A percentile compares a stretch with the other conserved stretches of the same genome.
These are phyloP conservation scores for Oreochromis spilurus DNA, from an alignment of 2,113 vertebrate species.

Conservation along the genomic window DNA sequence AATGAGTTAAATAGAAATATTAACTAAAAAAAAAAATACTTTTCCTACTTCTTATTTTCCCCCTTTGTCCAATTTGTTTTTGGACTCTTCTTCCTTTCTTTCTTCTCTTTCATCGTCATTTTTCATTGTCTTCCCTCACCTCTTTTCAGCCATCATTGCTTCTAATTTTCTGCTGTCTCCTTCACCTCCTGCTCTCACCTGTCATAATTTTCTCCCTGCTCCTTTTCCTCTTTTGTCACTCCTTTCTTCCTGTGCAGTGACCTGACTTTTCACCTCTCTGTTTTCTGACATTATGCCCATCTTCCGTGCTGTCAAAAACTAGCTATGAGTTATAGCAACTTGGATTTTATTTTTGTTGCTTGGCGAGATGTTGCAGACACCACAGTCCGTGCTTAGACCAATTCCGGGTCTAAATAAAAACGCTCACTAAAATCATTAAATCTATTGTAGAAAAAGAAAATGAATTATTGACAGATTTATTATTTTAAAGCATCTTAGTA, in stretches of 20 bases:
- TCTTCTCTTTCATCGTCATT: not conserved
- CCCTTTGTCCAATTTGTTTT: not conserved
- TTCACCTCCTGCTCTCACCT: not conserved
- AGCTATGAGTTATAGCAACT: not conserved
- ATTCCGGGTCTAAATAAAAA: not conserved
- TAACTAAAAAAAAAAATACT: not conserved
- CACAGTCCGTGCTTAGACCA: not conserved
- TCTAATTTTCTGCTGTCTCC: not conserved
- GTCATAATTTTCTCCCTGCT: not conserved
- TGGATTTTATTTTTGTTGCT: not conserved
- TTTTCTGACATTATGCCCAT: not conserved
- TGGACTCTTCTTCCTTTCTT: too few species aligned
- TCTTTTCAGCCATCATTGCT: not conserved
- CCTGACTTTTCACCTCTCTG: not conserved
- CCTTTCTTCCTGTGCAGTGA: not conserved
- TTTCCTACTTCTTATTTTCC: not conserved
- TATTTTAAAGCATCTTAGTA: not conserved
- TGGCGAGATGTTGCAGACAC: not conserved
- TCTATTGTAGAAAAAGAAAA: not conserved
- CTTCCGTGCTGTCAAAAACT: not conserved
- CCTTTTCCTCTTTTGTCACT: not conserved
- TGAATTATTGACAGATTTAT: not conserved
- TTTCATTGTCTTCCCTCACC: not conserved
- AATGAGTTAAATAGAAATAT: not conserved
- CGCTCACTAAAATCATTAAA: not conserved